These are phyloP conservation scores for Meiosimyza platycephala DNA, from an alignment of 2,888 invertebrate species.

Conservation along the genomic window DNA sequence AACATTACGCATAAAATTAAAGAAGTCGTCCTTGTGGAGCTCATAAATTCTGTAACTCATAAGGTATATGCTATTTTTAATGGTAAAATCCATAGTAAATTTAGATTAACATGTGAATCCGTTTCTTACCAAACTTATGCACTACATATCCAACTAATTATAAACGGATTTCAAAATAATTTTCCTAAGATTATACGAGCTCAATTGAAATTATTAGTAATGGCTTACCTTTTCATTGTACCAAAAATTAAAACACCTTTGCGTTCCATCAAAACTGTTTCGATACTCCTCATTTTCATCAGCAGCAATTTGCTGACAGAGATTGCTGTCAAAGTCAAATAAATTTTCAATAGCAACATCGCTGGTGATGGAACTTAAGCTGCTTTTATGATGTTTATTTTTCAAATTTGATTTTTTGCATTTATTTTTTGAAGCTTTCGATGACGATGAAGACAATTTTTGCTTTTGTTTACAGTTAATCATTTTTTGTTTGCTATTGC, in stretches of 20 bases:
- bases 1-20: too few species aligned
- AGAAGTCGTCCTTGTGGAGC: too few species aligned
- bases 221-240: conserved; percentile 13
- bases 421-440: not conserved
- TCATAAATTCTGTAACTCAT: too few species aligned
- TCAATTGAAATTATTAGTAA: not conserved
- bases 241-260: conserved; percentile 15
- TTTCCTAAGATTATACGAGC: too few species aligned
- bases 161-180: too few species aligned
- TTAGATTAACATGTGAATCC: too few species aligned
- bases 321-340: not conserved
- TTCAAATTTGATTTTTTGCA: conserved; percentile 25
- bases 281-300: not conserved
- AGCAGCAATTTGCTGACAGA: not conserved
- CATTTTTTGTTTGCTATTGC: conserved; percentile 4
- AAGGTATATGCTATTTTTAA: too few species aligned
- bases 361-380: not conserved
- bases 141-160: too few species aligned
- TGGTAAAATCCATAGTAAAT: too few species aligned
- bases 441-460: too few species aligned
- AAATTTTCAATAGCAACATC: not conserved
- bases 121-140: too few species aligned
- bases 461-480: not conserved
- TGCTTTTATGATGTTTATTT: conserved; percentile 24
- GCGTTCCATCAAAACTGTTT: not conserved